Percentiles rank a stretch among this genome's conserved stretches.
Evolutionary conservation across 2,113 vertebrate genomes (phyloP).

Genomic region (Platichthys stellatus): DNA sequence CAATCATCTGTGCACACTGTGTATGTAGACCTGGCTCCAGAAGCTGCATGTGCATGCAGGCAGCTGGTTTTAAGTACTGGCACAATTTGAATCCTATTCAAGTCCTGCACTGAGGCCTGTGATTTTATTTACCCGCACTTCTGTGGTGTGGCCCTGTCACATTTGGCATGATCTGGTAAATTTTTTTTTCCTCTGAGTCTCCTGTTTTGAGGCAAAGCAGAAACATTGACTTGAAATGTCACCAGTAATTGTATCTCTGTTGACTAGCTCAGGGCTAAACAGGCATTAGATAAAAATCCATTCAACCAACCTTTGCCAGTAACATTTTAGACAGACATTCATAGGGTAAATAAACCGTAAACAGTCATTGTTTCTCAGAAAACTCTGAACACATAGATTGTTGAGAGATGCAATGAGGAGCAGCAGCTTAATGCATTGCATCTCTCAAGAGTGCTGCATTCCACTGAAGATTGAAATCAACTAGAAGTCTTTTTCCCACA

Average conservation of each 20-base stretch:
- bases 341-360: neutral
- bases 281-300: neutral
- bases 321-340: neutral
- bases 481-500: neutral
- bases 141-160: neutral
- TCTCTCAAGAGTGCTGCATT: neutral
- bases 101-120: neutral
- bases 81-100: neutral
- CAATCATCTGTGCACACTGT: too few relatives aligned
- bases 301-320: neutral
- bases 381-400: too few relatives aligned
- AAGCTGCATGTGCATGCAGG: too few relatives aligned
- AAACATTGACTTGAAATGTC: neutral
- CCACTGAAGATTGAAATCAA: neutral
- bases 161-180: too few relatives aligned
- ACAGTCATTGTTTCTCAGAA: too few relatives aligned
- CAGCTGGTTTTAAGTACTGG: neutral
- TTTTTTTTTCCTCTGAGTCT: neutral
- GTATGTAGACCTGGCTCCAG: too few relatives aligned
- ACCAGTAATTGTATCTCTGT: neutral
- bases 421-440: too few relatives aligned
- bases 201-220: conserved; percentile 1
- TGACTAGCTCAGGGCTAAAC: neutral
- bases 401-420: too few relatives aligned
- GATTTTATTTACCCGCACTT: neutral